Conservation (phyloP, 35 echinoderm and acorn worm species). For the Patiria miniata region DNA sequence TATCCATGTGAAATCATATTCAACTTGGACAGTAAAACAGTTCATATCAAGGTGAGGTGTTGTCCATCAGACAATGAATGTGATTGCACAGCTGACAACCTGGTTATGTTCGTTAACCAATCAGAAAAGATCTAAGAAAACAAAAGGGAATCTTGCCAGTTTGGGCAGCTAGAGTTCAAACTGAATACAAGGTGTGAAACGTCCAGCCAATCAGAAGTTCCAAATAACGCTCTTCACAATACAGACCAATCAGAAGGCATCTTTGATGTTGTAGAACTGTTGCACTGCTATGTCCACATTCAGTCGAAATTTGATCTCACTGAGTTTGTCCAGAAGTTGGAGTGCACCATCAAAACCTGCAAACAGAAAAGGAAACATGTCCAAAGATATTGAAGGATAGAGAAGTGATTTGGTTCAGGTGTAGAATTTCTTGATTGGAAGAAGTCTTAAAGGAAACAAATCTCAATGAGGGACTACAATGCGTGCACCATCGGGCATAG, state of each 20-base stretch:
- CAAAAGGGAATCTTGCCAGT: too few relatives aligned
- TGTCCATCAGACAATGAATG: too few relatives aligned
- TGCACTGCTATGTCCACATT: conserved; percentile 86
- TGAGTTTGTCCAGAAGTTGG: conserved; percentile 88
- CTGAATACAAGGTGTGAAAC: not conserved
- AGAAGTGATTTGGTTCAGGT: not conserved
- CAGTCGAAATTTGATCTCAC: conserved; percentile 78
- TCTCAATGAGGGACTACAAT: not conserved
- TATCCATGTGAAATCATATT: too few relatives aligned
- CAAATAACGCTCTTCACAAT: not conserved
- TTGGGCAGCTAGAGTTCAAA: too few relatives aligned
- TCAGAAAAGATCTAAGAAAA: too few relatives aligned
- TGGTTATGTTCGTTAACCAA: too few relatives aligned
- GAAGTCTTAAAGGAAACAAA: not conserved
- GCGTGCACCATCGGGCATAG: too few relatives aligned
- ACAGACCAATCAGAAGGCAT: conserved; percentile 80
- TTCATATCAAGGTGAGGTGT: too few relatives aligned
- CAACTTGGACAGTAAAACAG: too few relatives aligned
- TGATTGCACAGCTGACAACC: too few relatives aligned
- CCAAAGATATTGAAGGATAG: not conserved
- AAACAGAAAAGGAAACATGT: not conserved
- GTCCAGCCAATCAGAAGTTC: not conserved
- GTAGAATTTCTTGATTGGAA: not conserved
- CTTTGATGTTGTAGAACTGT: conserved; percentile 89
- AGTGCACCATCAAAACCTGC: conserved; percentile 88